These are phyloP conservation scores for Festucalex cinctus DNA, from an alignment of 2,113 vertebrate species.

Conservation along the genomic window DNA sequence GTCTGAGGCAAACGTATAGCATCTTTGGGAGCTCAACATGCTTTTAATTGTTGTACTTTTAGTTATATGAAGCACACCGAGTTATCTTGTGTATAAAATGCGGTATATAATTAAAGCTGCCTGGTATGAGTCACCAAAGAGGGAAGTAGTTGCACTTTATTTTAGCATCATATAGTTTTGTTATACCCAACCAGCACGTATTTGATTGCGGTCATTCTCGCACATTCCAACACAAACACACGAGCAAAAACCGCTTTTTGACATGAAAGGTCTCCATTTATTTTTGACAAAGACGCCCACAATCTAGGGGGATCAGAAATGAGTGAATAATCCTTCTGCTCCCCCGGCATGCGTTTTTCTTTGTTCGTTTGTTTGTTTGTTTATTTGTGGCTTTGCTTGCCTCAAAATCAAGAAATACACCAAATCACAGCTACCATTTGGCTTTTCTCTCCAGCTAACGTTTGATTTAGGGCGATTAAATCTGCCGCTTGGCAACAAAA, in stretches of 20 bases:
- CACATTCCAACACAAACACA: neutral
- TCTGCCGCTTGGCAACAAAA: neutral
- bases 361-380: neutral
- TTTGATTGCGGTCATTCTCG: too few species aligned
- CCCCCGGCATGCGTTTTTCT: neutral
- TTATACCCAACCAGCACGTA: too few species aligned
- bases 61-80: too few species aligned
- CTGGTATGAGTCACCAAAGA: too few species aligned
- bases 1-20: too few species aligned
- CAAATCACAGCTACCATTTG: neutral
- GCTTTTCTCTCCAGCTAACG: neutral
- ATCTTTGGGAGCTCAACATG: too few species aligned
- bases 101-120: too few species aligned
- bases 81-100: too few species aligned
- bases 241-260: neutral
- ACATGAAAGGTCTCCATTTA: neutral
- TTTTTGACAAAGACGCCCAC: neutral
- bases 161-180: too few species aligned
- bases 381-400: neutral
- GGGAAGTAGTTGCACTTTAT: too few species aligned
- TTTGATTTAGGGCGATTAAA: slow-evolving; percentile 1
- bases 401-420: neutral
- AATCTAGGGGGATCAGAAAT: slow-evolving; percentile 3
- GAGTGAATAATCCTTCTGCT: slow-evolving; percentile 2
- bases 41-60: too few species aligned